Percentiles rank a stretch among this genome's conserved stretches.
phyloP scores from a whole-genome alignment of 1,140 invertebrate species.

The Ceratoteleas bidentatus region DNA sequence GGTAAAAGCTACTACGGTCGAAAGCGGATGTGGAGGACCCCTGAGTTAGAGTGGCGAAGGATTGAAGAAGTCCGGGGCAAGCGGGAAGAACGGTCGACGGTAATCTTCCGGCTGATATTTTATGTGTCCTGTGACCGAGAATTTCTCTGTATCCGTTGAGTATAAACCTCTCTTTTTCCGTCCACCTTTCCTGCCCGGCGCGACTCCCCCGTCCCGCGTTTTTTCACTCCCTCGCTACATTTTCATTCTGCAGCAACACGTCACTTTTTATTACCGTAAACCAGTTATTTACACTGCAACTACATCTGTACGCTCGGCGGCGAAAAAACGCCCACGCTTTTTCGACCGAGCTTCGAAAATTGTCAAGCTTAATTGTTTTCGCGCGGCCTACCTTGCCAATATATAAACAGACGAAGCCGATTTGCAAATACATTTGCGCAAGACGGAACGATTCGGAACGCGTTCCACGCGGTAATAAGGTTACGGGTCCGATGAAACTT shows the following conservation, averaged over 20 bases:
- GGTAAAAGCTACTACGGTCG: constrained; percentile 60
- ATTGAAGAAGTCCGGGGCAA: constrained; percentile 57
- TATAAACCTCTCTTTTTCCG: constrained; percentile 49
- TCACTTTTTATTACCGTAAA: constrained; percentile 53
- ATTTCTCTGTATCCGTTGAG: constrained; percentile 57
- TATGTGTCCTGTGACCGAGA: constrained; percentile 66
- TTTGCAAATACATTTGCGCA: not conserved
- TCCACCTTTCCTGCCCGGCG: constrained; percentile 7
- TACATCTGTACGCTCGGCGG: constrained; percentile 27
- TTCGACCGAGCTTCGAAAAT: constrained; percentile 23
- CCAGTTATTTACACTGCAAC: constrained; percentile 58
- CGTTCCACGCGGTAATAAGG: too few relatives aligned
- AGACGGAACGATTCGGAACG: too few relatives aligned
- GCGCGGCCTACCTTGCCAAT: not conserved
- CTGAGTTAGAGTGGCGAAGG: constrained; percentile 61
- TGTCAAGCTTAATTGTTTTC: constrained; percentile 30
- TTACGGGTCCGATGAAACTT: too few relatives aligned
- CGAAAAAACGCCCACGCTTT: constrained; percentile 17
- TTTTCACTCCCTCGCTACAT: constrained; percentile 34
- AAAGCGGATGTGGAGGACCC: constrained; percentile 58
- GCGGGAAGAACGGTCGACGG: constrained; percentile 56
- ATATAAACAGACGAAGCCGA: not conserved
- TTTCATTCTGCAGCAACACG: constrained; percentile 41
- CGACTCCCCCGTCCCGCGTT: constrained; percentile 10
- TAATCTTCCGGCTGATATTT: constrained; percentile 71